Evolutionary conservation across 2,888 invertebrate species (phyloP).

Genomic region (Seladonia tumulorum): DNA sequence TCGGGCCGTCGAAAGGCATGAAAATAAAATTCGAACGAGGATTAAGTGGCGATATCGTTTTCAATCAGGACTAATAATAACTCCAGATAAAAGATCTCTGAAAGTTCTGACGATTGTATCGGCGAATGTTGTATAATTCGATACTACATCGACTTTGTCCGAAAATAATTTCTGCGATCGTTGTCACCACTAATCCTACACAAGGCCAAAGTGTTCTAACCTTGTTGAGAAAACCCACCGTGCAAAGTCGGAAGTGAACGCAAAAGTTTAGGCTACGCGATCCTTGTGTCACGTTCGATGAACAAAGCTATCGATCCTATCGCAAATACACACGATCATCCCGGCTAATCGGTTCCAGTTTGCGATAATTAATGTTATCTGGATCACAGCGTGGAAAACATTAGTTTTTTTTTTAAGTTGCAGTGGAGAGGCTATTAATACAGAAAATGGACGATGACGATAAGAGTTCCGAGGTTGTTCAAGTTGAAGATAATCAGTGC

Average conservation of each 20-base stretch:
- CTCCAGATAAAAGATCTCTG: conserved; percentile 6
- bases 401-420: background rate
- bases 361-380: conserved; percentile 33
- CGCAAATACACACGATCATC: background rate
- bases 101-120: conserved; percentile 1
- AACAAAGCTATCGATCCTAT: background rate
- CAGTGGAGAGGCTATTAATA: background rate
- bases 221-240: background rate
- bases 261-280: background rate
- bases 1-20: background rate
- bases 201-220: background rate
- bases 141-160: background rate
- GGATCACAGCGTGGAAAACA: conserved; percentile 4
- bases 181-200: background rate
- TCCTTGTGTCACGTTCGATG: background rate
- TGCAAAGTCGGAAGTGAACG: background rate
- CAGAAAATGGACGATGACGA: background rate
- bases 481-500: background rate
- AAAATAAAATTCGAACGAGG: background rate
- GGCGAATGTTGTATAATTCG: conserved; percentile 20
- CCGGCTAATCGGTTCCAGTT: conserved; percentile 29
- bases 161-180: conserved; percentile 11
- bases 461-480: background rate
- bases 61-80: conserved; percentile 19
- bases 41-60: conserved; percentile 7